phyloP scores from a whole-genome alignment of 2,113 vertebrate species.

The Amblyornis subalaris region DNA sequence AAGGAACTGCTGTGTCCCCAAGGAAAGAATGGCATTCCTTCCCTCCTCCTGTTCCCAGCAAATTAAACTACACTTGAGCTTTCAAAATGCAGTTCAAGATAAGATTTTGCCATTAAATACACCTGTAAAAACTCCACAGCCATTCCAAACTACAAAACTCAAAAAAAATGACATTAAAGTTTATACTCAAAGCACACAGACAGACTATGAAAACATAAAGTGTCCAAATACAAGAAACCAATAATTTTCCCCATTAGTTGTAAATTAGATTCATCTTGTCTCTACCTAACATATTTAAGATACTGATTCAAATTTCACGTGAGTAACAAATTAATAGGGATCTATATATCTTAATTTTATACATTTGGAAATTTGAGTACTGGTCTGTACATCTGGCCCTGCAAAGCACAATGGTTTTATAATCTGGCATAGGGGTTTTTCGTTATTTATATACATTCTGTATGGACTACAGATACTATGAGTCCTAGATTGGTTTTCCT shows the following conservation, averaged over 20 bases:
- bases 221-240: neutral
- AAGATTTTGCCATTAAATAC: conserved; percentile 23
- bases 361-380: neutral
- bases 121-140: neutral
- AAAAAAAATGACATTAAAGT: neutral
- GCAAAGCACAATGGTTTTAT: neutral
- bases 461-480: neutral
- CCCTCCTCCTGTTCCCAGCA: neutral
- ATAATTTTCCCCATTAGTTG: neutral
- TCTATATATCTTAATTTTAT: neutral
- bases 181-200: neutral
- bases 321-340: neutral
- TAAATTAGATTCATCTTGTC: neutral
- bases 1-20: neutral
- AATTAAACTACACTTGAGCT: neutral
- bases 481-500: neutral
- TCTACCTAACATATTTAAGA: neutral
- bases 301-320: neutral
- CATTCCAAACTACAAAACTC: neutral
- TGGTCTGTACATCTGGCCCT: neutral
- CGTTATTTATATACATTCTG: neutral
- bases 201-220: neutral
- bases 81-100: conserved; percentile 15
- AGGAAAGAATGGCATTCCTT: conserved; percentile 27
- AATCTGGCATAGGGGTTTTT: fast-evolving